Evolutionary conservation across 2,113 vertebrate genomes (phyloP), one percentile per base, ranked within the genome.

Genomic region (Lophotis ruficrista): DNA sequence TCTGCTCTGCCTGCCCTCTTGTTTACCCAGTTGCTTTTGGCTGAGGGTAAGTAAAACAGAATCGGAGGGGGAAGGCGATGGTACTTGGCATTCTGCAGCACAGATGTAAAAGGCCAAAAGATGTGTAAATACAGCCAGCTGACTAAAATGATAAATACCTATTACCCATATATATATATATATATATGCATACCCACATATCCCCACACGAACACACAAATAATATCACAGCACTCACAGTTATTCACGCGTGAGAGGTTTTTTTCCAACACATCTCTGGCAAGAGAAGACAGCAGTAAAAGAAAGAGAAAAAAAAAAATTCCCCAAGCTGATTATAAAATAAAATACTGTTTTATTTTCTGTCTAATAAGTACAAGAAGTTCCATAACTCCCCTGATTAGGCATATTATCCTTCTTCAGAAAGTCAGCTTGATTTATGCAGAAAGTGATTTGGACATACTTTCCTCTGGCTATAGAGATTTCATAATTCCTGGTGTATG

Each of bases 401-500:
- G 98, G 98, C 98, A 97, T 98, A 98, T 98, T 98, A 97, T 98
- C 98, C 98, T 99, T 98, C 98, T 98, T 98, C 96, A 96, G 98
- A 98, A 98, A 98, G 98, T 96, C 98, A 94, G 97, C 85, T 92
- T 99, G 99, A 99, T 99, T 99, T 99, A 99, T 98, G 95, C 94
- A 89, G 94, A 96, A 98, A 98, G 97, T 92, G 98, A 98, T 99
- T 99, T 98, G 98, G 98, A 99, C 98, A 99, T 98, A 98, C 98
- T 99, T 99, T 99, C 98, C 98, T 98, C 98, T 95, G 90, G 97
- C 98, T 98, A 98, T 96, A 97, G 98, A 98, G 98, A 99, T 99
- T 99, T 99, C 99, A 99, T 99, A 99, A 99, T 98, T 99, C 99
- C 98, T 98, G 89, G 97, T 98, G 97, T 97, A 98, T 87, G 99